Conservation (phyloP, 2,888 invertebrate species). For the Acleris sparsana region DNA sequence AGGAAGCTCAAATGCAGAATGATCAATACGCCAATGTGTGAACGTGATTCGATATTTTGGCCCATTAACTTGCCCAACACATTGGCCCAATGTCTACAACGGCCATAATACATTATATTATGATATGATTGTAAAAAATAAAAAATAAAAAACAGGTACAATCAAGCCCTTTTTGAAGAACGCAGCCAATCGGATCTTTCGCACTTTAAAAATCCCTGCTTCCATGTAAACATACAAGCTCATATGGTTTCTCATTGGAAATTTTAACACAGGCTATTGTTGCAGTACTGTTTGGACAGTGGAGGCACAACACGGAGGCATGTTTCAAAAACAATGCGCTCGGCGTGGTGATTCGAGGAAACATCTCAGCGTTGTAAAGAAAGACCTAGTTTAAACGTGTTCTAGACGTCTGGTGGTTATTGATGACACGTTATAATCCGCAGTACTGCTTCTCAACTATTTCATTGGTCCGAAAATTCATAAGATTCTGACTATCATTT, state of each 20-base stretch:
- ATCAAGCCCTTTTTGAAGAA: not conserved
- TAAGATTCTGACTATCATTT: no score
- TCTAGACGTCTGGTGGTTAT: constrained; percentile 6
- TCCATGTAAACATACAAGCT: constrained; percentile 22
- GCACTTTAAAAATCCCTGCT: not conserved
- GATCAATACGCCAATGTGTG: no score
- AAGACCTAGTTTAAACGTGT: constrained; percentile 5
- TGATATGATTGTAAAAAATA: no score
- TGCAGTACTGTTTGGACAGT: constrained; percentile 29
- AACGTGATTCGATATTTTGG: no score
- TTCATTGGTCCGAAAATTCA: no score
- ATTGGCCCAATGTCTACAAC: no score
- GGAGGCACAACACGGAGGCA: constrained; percentile 32
- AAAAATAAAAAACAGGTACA: no score
- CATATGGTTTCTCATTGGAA: constrained; percentile 25
- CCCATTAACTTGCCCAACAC: no score
- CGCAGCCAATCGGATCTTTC: not conserved
- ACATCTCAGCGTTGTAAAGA: constrained; percentile 15
- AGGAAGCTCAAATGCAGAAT: no score
- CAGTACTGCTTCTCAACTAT: no score
- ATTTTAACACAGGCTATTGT: constrained; percentile 33
- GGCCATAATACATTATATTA: no score
- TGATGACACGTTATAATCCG: not conserved
- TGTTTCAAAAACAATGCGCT: constrained; percentile 35
- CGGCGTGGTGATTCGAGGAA: constrained; percentile 24